Conservation (phyloP, 2,797 vertebrate species). For the Peromyscus melanophrys region DNA sequence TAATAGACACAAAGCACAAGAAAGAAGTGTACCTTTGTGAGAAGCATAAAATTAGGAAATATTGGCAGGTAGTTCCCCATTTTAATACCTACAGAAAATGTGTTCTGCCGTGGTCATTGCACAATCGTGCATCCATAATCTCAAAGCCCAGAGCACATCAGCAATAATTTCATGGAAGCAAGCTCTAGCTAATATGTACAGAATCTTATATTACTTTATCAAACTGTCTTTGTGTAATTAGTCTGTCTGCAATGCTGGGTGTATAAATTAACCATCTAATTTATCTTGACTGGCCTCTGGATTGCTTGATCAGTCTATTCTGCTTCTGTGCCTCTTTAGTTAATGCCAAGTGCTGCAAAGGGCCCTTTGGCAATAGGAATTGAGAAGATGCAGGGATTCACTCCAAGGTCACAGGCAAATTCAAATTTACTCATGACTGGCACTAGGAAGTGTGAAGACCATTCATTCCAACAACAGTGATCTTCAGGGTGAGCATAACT, state of each 20-base stretch:
- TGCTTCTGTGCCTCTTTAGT: conserved; percentile 74
- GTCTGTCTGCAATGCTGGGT: conserved; percentile 85
- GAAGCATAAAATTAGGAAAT: conserved; percentile 14
- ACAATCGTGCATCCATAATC: conserved; percentile 78
- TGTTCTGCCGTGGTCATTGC: conserved; percentile 66
- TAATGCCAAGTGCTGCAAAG: conserved; percentile 78
- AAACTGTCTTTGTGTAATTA: conserved; percentile 89
- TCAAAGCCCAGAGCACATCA: conserved; percentile 81
- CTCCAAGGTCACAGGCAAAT: conserved; percentile 73
- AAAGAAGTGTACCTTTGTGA: neutral
- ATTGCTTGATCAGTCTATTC: conserved; percentile 83
- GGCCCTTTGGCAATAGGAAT: conserved; percentile 57
- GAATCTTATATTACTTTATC: conserved; percentile 86
- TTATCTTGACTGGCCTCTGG: conserved; percentile 85
- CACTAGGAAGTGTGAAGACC: neutral
- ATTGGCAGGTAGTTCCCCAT: neutral
- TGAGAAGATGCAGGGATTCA: conserved; percentile 46
- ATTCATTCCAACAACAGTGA: conserved; percentile 17
- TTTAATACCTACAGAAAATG: conserved; percentile 66
- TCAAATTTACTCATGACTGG: conserved; percentile 73
- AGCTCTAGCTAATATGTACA: conserved; percentile 82
- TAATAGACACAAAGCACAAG: neutral
- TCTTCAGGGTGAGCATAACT: conserved; percentile 31
- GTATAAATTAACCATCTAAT: conserved; percentile 89
- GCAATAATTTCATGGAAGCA: conserved; percentile 83